Conservation (phyloP, 2,888 invertebrate genomes). For the Phalangium opilio region DNA sequence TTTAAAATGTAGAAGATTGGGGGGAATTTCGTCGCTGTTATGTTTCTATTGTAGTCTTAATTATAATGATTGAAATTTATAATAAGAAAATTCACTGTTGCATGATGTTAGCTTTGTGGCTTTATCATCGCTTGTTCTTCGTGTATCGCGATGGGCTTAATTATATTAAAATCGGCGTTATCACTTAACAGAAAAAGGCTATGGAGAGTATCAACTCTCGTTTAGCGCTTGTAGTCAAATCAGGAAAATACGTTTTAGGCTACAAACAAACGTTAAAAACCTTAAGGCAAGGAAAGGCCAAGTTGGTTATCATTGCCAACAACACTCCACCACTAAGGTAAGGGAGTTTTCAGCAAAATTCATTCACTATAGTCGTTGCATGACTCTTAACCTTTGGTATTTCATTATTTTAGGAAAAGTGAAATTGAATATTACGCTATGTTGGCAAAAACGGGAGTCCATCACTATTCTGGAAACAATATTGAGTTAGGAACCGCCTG, state of each 20-base stretch:
- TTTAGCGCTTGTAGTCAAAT: slow-evolving; percentile 96
- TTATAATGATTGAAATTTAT: too few relatives aligned
- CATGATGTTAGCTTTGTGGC: too few relatives aligned
- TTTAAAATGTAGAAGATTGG: too few relatives aligned
- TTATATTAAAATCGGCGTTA: too few relatives aligned
- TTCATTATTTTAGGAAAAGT: slow-evolving; percentile 60
- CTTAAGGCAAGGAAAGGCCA: slow-evolving; percentile 95
- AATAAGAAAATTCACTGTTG: too few relatives aligned
- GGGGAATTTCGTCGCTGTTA: too few relatives aligned
- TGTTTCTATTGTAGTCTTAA: too few relatives aligned
- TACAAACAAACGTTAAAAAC: slow-evolving; percentile 97
- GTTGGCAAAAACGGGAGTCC: slow-evolving; percentile 98
- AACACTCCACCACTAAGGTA: slow-evolving; percentile 97
- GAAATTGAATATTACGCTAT: slow-evolving; percentile 99
- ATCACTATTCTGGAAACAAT: slow-evolving; percentile 98
- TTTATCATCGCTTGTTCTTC: too few relatives aligned
- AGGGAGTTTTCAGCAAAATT: slow-evolving; percentile 34
- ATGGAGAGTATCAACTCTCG: slow-evolving; percentile 98
- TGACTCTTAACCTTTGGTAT: too few relatives aligned
- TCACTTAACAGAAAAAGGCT: slow-evolving; percentile 58
- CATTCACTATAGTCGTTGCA: too few relatives aligned
- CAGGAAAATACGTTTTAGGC: slow-evolving; percentile 92
- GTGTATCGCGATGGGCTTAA: too few relatives aligned
- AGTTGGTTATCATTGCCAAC: slow-evolving; percentile 95
- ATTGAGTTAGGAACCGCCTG: slow-evolving; percentile 98